A percentile compares a stretch with the other conserved stretches of the same genome.
These are phyloP conservation scores for Gymnodraco acuticeps DNA, from an alignment of 2,797 vertebrate species.

Conservation along the genomic window DNA sequence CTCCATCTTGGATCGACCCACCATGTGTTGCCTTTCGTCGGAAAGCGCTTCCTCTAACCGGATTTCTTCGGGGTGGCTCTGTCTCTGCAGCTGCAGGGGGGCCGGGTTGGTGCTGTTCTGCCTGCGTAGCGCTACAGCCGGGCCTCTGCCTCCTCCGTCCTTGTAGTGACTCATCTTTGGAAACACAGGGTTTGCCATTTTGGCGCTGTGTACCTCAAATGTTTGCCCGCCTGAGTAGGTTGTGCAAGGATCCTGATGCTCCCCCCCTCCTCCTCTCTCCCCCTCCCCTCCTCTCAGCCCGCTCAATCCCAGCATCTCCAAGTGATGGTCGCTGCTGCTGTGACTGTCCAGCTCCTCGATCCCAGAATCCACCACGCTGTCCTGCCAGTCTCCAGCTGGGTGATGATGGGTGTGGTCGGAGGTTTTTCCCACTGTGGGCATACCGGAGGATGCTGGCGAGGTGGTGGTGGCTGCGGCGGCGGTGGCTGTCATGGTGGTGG, in stretches of 20 bases:
- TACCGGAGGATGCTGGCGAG: slow-evolving; percentile 76
- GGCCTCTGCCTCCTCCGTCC: slow-evolving; percentile 71
- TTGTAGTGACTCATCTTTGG: slow-evolving; percentile 80
- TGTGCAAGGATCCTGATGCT: slow-evolving; percentile 88
- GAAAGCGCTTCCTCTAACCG: slow-evolving; percentile 58
- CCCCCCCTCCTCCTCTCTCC: slow-evolving; percentile 77
- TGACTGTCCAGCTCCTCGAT: slow-evolving; percentile 95
- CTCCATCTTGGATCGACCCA: slow-evolving; percentile 70
- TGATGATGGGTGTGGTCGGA: slow-evolving; percentile 62
- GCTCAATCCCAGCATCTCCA: slow-evolving; percentile 89
- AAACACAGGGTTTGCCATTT: slow-evolving; percentile 80
- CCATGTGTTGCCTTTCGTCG: slow-evolving; percentile 67
- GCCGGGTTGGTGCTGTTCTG: slow-evolving; percentile 84
- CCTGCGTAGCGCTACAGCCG: slow-evolving; percentile 76
- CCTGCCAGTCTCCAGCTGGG: slow-evolving; percentile 89
- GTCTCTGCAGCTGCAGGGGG: slow-evolving; percentile 78
- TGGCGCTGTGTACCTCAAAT: slow-evolving; percentile 83
- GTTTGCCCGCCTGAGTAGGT: slow-evolving; percentile 89
- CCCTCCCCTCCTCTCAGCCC: slow-evolving; percentile 65
- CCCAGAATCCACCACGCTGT: slow-evolving; percentile 88
- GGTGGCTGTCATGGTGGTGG: slow-evolving; percentile 79
- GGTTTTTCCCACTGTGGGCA: slow-evolving; percentile 63
- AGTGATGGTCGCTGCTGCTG: slow-evolving; percentile 92
- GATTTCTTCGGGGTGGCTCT: slow-evolving; percentile 74
- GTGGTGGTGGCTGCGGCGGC: slow-evolving; percentile 76